These are phyloP conservation scores for Cosmia pyralina DNA, from an alignment of 2,888 invertebrate genomes.

Conservation along the genomic window DNA sequence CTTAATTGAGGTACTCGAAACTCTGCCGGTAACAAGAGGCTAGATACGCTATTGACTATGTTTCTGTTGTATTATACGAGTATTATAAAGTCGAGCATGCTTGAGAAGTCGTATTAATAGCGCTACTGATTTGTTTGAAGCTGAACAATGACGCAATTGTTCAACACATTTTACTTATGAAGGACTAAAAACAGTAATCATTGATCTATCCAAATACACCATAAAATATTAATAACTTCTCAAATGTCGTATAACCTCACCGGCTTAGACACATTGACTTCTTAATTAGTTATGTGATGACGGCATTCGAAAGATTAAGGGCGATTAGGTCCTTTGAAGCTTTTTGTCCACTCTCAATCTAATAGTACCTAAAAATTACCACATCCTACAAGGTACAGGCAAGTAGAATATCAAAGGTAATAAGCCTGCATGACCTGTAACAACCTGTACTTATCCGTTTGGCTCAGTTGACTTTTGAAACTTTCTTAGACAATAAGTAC, in stretches of 20 bases:
- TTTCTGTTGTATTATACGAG: conserved; percentile 30
- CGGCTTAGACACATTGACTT: too few species aligned
- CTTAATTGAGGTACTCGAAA: conserved; percentile 44
- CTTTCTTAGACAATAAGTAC: conserved; percentile 11
- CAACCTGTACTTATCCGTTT: conserved; percentile 21
- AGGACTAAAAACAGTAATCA: neutral
- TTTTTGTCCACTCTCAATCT: too few species aligned
- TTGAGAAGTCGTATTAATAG: conserved; percentile 18
- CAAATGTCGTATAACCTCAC: too few species aligned
- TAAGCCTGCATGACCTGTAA: conserved; percentile 1
- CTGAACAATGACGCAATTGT: conserved; percentile 20
- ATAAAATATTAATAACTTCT: too few species aligned
- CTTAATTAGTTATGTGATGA: too few species aligned
- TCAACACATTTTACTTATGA: conserved; percentile 11
- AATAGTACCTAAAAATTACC: conserved; percentile 1
- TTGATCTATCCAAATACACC: neutral
- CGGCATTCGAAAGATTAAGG: too few species aligned
- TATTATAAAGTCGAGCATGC: conserved; percentile 30
- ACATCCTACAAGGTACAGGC: neutral
- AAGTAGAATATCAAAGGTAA: conserved; percentile 17
- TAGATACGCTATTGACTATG: conserved; percentile 20
- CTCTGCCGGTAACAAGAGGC: conserved; percentile 12
- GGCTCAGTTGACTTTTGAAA: conserved; percentile 27
- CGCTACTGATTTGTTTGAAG: conserved; percentile 11
- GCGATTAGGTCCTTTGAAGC: too few species aligned